A percentile compares a stretch with the other conserved stretches of the same genome.
phyloP scores from a whole-genome alignment of 2,797 vertebrate species.

The Sciaenops ocellatus region DNA sequence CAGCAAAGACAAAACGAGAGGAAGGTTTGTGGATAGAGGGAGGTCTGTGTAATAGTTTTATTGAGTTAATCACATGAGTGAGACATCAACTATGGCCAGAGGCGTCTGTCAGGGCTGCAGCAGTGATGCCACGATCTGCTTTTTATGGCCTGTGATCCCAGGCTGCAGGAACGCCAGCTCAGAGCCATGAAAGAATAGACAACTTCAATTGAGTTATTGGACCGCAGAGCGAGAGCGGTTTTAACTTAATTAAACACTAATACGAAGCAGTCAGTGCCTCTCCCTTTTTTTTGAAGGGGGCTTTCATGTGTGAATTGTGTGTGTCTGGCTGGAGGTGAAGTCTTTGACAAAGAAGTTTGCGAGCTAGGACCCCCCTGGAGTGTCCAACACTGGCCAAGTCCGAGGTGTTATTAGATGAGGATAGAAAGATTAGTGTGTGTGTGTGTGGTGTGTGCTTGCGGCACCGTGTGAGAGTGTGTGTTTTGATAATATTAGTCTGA shows the following conservation, averaged over 20 bases:
- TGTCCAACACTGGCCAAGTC: constrained; percentile 48
- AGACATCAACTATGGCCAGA: constrained; percentile 72
- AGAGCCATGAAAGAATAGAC: constrained; percentile 80
- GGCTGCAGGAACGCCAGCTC: constrained; percentile 73
- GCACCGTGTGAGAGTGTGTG: constrained; percentile 47
- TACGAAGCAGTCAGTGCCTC: constrained; percentile 83
- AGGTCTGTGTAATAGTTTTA: constrained; percentile 79
- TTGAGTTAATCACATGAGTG: constrained; percentile 83
- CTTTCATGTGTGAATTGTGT: constrained; percentile 62
- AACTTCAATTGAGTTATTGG: constrained; percentile 82
- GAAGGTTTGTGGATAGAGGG: constrained; percentile 43
- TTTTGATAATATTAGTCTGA: constrained; percentile 67
- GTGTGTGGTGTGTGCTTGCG: constrained; percentile 29
- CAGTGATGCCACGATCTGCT: constrained; percentile 54
- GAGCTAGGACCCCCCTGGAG: constrained; percentile 60
- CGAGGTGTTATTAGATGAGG: constrained; percentile 69
- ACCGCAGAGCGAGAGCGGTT: constrained; percentile 62
- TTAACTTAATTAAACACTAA: constrained; percentile 89
- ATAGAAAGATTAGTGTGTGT: constrained; percentile 63
- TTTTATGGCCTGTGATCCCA: constrained; percentile 69
- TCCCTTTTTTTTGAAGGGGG: constrained; percentile 65
- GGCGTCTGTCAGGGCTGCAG: constrained; percentile 58
- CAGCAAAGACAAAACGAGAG: constrained; percentile 40
- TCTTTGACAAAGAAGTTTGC: constrained; percentile 55
- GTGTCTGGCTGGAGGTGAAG: constrained; percentile 43